phyloP scores from a whole-genome alignment of 2,888 invertebrate genomes.

The Sesia apiformis region DNA sequence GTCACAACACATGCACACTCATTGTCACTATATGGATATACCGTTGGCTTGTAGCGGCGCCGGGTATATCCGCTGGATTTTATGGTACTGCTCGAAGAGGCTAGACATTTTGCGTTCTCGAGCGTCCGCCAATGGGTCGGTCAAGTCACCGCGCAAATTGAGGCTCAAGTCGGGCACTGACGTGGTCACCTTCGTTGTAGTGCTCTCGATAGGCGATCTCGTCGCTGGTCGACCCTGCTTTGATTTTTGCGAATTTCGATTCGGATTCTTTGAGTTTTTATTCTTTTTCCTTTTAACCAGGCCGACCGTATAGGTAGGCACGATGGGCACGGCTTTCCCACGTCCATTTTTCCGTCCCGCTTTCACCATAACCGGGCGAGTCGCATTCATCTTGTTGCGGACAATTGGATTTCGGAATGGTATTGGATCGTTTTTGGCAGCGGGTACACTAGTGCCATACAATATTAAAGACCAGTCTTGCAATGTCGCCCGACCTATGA shows the following conservation, averaged over 20 bases:
- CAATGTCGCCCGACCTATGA: conserved; percentile 88
- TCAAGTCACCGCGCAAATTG: conserved; percentile 52
- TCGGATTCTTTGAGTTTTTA: conserved; percentile 72
- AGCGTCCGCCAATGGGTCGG: conserved; percentile 55
- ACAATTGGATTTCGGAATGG: conserved; percentile 65
- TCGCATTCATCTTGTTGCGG: conserved; percentile 54
- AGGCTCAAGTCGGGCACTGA: conserved; percentile 52
- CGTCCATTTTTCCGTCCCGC: conserved; percentile 53
- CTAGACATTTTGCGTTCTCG: conserved; percentile 78
- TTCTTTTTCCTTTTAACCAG: conserved; percentile 70
- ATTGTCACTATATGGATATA: conserved; percentile 29
- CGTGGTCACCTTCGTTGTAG: conserved; percentile 51
- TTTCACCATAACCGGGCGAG: conserved; percentile 58
- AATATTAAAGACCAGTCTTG: conserved; percentile 95
- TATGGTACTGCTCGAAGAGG: conserved; percentile 82
- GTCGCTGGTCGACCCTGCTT: conserved; percentile 72
- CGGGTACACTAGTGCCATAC: conserved; percentile 86
- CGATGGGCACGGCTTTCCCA: conserved; percentile 50
- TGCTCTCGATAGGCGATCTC: conserved; percentile 69
- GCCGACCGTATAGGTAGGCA: conserved; percentile 61
- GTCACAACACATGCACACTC: conserved; percentile 45
- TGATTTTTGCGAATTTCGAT: conserved; percentile 62
- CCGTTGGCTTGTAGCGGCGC: conserved; percentile 72
- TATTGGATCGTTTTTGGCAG: conserved; percentile 77
- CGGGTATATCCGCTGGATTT: conserved; percentile 86